Conservation (phyloP, 2,113 vertebrate species). For the Eira barbara region DNA sequence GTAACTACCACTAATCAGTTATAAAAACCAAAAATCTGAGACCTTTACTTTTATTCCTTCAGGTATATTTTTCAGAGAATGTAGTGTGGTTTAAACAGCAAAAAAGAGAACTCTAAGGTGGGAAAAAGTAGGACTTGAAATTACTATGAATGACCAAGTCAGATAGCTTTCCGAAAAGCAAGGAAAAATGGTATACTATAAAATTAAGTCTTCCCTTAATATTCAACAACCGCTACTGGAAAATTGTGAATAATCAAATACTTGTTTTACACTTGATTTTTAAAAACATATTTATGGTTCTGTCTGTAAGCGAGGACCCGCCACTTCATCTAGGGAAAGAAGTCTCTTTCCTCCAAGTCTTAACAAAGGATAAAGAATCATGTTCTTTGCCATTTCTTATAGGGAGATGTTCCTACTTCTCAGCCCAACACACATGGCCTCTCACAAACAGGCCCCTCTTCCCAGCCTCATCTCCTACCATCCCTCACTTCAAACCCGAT, state of each 20-base stretch:
- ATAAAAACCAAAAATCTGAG: conserved; percentile 45
- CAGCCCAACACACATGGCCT: not conserved
- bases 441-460: not conserved
- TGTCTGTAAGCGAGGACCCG: not conserved
- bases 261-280: not conserved
- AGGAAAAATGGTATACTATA: not conserved
- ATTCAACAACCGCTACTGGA: not conserved
- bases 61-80: not conserved
- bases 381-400: not conserved
- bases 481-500: not conserved
- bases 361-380: not conserved
- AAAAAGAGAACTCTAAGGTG: not conserved
- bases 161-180: not conserved
- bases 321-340: not conserved
- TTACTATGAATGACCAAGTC: not conserved
- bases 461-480: not conserved
- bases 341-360: not conserved
- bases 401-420: not conserved
- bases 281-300: not conserved
- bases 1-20: not conserved
- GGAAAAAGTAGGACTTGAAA: not conserved
- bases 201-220: conserved; percentile 26
- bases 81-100: not conserved
- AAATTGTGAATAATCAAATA: not conserved
- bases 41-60: conserved; percentile 9